Conservation (phyloP, 2,113 vertebrate species). For the Macquaria australasica region DNA sequence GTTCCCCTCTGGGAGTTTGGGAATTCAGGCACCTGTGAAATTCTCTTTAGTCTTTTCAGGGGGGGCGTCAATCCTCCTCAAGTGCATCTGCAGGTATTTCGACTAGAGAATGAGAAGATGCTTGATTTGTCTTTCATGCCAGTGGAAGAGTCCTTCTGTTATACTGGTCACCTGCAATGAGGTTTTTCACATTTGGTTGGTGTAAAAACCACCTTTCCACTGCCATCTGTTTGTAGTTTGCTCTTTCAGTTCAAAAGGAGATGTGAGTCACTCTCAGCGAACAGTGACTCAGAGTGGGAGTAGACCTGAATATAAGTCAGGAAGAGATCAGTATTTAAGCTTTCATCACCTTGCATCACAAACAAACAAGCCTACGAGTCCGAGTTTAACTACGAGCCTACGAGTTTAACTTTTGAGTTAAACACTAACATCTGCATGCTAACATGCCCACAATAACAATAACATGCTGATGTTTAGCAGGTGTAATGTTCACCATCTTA, state of each 20-base stretch:
- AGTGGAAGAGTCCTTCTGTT: background rate
- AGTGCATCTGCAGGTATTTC: conserved; percentile 18
- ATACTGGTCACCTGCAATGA: background rate
- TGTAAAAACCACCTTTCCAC: background rate
- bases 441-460: background rate
- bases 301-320: background rate
- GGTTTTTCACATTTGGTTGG: background rate
- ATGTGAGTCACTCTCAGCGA: background rate
- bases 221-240: conserved; percentile 3
- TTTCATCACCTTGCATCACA: background rate
- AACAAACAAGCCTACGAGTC: background rate
- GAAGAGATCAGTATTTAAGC: background rate
- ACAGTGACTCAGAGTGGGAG: background rate
- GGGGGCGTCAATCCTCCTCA: background rate
- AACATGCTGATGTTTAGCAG: background rate
- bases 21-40: conserved; percentile 73
- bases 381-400: too few relatives aligned
- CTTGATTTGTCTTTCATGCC: background rate
- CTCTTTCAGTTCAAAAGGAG: background rate
- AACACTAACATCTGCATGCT: background rate
- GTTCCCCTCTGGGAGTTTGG: conserved; percentile 41
- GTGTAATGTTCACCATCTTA: background rate
- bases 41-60: conserved; percentile 35
- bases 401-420: background rate
- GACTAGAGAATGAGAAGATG: background rate